A percentile compares a stretch with the other conserved stretches of the same genome.
Conservation (phyloP, 2,888 invertebrate species). For the Acleris laterana region DNA sequence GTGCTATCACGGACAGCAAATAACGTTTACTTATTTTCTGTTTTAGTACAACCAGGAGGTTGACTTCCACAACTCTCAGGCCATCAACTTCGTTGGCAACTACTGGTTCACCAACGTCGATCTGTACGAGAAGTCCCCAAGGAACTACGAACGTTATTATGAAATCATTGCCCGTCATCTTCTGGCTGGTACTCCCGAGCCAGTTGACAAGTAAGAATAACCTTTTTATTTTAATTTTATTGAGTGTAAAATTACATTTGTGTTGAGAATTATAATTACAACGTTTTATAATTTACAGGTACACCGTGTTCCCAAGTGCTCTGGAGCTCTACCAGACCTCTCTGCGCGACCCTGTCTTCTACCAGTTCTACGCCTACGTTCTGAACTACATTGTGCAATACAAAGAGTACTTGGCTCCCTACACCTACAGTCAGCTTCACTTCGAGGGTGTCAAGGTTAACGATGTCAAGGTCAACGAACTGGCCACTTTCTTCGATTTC, state of each 20-base stretch:
- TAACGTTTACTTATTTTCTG: slow-evolving; percentile 40
- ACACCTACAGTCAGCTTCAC: slow-evolving; percentile 82
- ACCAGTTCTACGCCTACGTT: slow-evolving; percentile 86
- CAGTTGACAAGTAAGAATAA: slow-evolving; percentile 54
- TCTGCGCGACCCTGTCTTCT: slow-evolving; percentile 89
- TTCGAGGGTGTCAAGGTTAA: slow-evolving; percentile 86
- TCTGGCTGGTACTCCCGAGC: slow-evolving; percentile 59
- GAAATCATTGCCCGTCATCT: slow-evolving; percentile 82
- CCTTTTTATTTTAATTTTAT: too few species aligned
- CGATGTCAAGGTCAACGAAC: slow-evolving; percentile 84
- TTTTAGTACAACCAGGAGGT: slow-evolving; percentile 64
- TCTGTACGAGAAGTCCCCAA: slow-evolving; percentile 60
- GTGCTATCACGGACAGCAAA: too few species aligned
- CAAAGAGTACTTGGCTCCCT: slow-evolving; percentile 84
- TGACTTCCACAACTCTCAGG: slow-evolving; percentile 64
- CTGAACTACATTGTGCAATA: slow-evolving; percentile 84
- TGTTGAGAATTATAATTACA: not conserved
- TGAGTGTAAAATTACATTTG: too few species aligned
- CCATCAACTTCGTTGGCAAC: slow-evolving; percentile 82
- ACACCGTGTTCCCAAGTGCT: slow-evolving; percentile 79
- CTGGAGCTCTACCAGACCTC: slow-evolving; percentile 87
- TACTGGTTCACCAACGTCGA: slow-evolving; percentile 84
- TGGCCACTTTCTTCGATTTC: slow-evolving; percentile 87
- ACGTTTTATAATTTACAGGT: slow-evolving; percentile 54
- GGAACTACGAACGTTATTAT: slow-evolving; percentile 78